Percentiles rank a stretch among this genome's conserved stretches.
Evolutionary conservation across 2,797 vertebrate genomes (phyloP).

Genomic region (Nannoperca australis): DNA sequence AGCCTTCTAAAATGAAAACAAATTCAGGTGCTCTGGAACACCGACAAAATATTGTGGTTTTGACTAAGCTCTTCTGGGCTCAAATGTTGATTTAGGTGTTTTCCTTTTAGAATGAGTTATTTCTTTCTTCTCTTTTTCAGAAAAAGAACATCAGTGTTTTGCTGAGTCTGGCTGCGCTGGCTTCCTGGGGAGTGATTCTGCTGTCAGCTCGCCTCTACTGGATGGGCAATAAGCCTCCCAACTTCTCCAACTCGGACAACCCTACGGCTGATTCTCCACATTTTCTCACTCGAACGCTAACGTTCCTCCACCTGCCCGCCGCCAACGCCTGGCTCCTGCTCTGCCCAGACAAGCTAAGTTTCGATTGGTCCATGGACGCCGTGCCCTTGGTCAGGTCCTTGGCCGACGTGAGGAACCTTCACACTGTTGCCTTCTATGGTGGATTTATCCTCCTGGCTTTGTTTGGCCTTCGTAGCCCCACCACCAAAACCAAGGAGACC

Average conservation of each 20-base stretch:
- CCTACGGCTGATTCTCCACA: slow-evolving; percentile 95
- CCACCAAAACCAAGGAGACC: slow-evolving; percentile 82
- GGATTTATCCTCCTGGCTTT: slow-evolving; percentile 88
- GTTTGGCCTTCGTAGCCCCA: slow-evolving; percentile 84
- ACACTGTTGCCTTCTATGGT: slow-evolving; percentile 92
- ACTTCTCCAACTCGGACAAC: slow-evolving; percentile 99
- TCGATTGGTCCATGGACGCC: slow-evolving; percentile 99
- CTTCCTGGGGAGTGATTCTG: slow-evolving; percentile 91
- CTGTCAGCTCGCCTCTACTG: slow-evolving; percentile 95
- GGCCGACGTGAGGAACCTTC: slow-evolving; percentile 95
- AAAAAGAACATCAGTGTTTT: slow-evolving; percentile 89
- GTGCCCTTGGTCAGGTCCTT: slow-evolving; percentile 93
- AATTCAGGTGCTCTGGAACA: slow-evolving; percentile 35
- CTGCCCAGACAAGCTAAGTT: slow-evolving; percentile 96
- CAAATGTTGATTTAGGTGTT: slow-evolving; percentile 46
- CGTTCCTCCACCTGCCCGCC: slow-evolving; percentile 95
- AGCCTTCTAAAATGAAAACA: slow-evolving; percentile 30
- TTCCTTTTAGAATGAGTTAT: slow-evolving; percentile 31
- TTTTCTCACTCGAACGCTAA: slow-evolving; percentile 90
- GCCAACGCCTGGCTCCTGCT: slow-evolving; percentile 96
- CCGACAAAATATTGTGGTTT: slow-evolving; percentile 11
- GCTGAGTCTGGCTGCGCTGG: slow-evolving; percentile 89
- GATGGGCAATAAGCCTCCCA: slow-evolving; percentile 99
- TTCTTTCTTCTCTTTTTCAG: slow-evolving; percentile 80
- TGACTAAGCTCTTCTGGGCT: slow-evolving; percentile 18